Percentiles rank a stretch among this genome's conserved stretches.
Evolutionary conservation across 2,113 vertebrate species (phyloP).

Genomic region (Motacilla alba): DNA sequence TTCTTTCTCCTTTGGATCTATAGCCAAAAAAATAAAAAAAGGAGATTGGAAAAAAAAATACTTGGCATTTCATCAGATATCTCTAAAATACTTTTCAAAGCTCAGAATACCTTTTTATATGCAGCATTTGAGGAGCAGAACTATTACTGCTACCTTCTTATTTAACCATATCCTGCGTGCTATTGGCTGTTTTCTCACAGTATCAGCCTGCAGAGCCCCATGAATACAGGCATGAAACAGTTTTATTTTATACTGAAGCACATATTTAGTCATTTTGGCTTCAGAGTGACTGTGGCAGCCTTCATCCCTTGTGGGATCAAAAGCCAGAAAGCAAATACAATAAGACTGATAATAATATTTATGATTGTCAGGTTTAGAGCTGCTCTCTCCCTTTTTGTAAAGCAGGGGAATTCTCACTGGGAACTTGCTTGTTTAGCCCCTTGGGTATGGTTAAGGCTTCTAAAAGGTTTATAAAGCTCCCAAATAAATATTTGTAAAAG

Average conservation of each 20-base stretch:
- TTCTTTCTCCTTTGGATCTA: neutral
- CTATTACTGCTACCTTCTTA: neutral
- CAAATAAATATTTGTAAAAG: neutral
- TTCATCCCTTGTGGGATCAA: neutral
- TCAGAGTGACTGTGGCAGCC: neutral
- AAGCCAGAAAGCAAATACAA: neutral
- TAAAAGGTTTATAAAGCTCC: neutral
- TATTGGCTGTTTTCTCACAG: neutral
- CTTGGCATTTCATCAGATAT: neutral
- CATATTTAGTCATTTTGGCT: neutral
- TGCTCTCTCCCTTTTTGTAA: neutral
- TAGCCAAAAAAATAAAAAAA: neutral
- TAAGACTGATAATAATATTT: neutral
- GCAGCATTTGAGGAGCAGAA: neutral
- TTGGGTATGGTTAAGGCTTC: neutral
- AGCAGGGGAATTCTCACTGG: neutral
- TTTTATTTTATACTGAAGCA: neutral
- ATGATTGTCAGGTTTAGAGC: neutral
- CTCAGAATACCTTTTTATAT: neutral
- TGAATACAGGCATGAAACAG: neutral
- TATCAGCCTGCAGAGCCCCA: neutral
- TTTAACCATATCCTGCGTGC: neutral
- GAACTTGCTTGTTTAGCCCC: neutral
- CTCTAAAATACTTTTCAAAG: neutral
- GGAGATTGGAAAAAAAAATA: neutral